Evolutionary conservation across 1,140 invertebrate species (phyloP), one percentile per base, ranked within the genome.

Genomic region (Sycobia sp.): DNA sequence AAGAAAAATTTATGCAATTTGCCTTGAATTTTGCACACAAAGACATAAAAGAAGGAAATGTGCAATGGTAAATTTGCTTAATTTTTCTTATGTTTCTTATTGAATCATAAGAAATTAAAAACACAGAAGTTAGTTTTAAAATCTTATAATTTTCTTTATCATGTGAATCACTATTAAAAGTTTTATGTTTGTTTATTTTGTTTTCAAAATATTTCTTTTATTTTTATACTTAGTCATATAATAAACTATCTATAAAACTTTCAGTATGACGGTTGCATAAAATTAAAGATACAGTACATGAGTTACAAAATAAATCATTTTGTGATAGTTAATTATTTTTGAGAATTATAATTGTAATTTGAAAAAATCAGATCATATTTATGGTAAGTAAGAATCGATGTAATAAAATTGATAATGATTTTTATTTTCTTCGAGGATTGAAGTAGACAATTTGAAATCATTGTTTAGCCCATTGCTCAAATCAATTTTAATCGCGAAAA

Each of bases 311-410:
- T 62, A 34, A 47, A 29, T 50, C 32, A 65, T 62, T 54, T 57
- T 58, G n/a, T 60, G n/a, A 16, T 41, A 32, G 25, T 49, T 20
- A 29, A 4, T 50, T 51, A n/a, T n/a, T 39, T 54, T 49, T 46
- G 5, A 47, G 20, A 38, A 57, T 69, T 68, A 69, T 67, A 43
- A 39, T 60, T 46, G n/a, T n/a, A n/a, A n/a, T n/a, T n/a, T n/a
- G 61, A 57, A 65, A 44, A 29, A 44, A 44, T 32, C 18, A 44
- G 25, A 62, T 54, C 16, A 54, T 46, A 54, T 4, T 10, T 18
- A 23, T 47, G 59, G 60, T 62, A 62, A 62, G 60, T 62, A 62
- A 62, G 3, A 36, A 62, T 62, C 38, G 47, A 65, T 66, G 66
- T 60, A 50, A 67, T 65, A 20, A 43, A 55, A 27, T 67, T n/a